A percentile compares a stretch with the other conserved stretches of the same genome.
These are phyloP conservation scores for Cheilosia grossa DNA, from an alignment of 2,888 invertebrate genomes.

Conservation along the genomic window DNA sequence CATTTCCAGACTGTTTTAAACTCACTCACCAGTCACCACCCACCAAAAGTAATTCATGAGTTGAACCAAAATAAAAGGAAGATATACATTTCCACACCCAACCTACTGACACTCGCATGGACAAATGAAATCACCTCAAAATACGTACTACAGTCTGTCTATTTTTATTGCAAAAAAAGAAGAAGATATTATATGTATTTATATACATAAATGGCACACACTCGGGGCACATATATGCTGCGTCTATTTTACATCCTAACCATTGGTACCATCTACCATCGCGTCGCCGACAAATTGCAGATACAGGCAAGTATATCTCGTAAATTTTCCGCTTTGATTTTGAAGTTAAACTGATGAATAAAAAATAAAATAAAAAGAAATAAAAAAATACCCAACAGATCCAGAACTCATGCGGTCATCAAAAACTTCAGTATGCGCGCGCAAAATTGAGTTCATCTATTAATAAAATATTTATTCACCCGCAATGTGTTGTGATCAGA, in stretches of 20 bases:
- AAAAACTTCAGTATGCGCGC: conserved; percentile 4
- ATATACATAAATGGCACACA: not conserved
- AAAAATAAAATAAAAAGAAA: not conserved
- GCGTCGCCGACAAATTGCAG: conserved; percentile 20
- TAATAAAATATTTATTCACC: conserved; percentile 65
- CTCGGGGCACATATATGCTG: conserved; percentile 23
- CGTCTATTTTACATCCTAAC: conserved; percentile 36
- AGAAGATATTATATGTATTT: not conserved
- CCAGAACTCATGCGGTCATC: conserved; percentile 19
- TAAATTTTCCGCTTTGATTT: conserved; percentile 39
- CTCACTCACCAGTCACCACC: no score
- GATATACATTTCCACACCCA: conserved; percentile 7
- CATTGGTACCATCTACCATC: conserved; percentile 24
- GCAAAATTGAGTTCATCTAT: conserved; percentile 51
- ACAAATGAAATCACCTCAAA: conserved; percentile 36
- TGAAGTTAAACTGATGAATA: conserved; percentile 45
- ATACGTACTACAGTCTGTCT: conserved; percentile 14
- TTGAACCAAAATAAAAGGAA: not conserved
- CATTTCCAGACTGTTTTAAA: no score
- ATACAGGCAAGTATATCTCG: not conserved
- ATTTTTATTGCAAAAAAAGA: conserved; percentile 39
- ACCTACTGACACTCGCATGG: conserved; percentile 3
- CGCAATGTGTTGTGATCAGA: conserved; percentile 41
- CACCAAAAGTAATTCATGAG: no score
- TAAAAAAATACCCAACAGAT: not conserved